Conservation (phyloP, 53 echinoderm and acorn worm genomes). For the Hippasteria phrygiana region DNA sequence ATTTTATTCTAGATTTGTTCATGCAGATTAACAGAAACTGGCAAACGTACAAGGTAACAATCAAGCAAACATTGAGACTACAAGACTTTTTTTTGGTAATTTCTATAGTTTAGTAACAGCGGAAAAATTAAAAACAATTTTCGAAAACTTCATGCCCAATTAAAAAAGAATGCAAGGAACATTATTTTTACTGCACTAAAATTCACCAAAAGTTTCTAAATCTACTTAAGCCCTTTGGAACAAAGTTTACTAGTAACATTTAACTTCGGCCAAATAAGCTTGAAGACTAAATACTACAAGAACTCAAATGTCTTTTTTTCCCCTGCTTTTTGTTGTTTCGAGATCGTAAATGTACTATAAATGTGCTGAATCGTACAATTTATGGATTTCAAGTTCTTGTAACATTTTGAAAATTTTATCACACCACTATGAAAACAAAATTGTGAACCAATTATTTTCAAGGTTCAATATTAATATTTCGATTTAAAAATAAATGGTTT, state of each 20-base stretch:
- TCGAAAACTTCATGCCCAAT: neutral
- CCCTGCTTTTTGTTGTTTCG: neutral
- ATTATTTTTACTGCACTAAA: neutral
- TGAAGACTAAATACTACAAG: slow-evolving; percentile 56
- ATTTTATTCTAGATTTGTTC: neutral
- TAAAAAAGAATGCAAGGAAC: neutral
- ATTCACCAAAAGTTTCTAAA: neutral
- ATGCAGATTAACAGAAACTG: neutral
- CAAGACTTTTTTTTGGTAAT: neutral
- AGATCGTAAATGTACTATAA: neutral
- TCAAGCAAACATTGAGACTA: neutral
- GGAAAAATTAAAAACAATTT: neutral
- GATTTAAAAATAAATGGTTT: neutral
- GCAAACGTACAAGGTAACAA: neutral
- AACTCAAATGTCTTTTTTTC: slow-evolving; percentile 41
- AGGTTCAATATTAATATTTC: neutral
- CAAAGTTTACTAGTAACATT: slow-evolving; percentile 8
- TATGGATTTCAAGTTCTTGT: slow-evolving; percentile 54
- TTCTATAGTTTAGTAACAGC: too few species aligned
- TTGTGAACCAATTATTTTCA: neutral
- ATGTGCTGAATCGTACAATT: neutral
- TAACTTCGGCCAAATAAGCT: slow-evolving; percentile 66
- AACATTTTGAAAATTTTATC: slow-evolving; percentile 37
- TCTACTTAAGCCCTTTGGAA: neutral
- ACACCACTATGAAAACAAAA: neutral